Base-by-base conservation (phyloP, 2,113 vertebrate species). In the Burhinus oedicnemus region DNA sequence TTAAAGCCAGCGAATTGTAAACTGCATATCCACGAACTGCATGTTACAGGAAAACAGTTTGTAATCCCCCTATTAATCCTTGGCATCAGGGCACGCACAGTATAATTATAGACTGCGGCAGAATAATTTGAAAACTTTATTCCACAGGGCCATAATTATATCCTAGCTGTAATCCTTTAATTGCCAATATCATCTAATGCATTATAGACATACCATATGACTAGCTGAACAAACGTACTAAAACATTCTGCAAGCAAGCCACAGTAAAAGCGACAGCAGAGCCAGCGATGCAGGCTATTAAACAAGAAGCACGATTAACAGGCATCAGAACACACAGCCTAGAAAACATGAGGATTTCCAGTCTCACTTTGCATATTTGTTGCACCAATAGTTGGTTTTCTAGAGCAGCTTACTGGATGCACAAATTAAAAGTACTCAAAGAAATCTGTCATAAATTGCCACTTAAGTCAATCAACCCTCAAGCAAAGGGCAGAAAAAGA, bases 111-210 rank as follows among this genome's bases (percentile, higher is more conserved):
- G 74, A 95, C 93, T 92, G 83, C 34, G 2, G 74, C 80, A 95
- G 81, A 90, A 74, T 90, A 55, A 93, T 96, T 95, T 86, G 32
- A 96, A 94, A 96, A 96, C 95, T 97, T 96, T 95, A 97, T 96
- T 96, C 95, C 89, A 92, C 60, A 18, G 87, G 90, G 93, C 77
- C 83, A 68, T 95, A 96, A 97, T 97, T 97, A 95, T 80, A 95
- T 87, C 75, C 83, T 84, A 93, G 90, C 71, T 91, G 36, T 97
- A 97, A 98, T 96, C 96, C 93, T 93, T 97, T 98, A 97, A 97
- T 97, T 96, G 93, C 79, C 92, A 94, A 89, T 93, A 95, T 96
- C 84, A 96, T 91, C 96, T 96, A 96, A 93, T 79, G 87, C 58
- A 60, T 95, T 97, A 79, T 9, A 91, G 95, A 87, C 68, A 52